phyloP scores from a whole-genome alignment of 2,113 vertebrate species.

The Chaetops frenatus region DNA sequence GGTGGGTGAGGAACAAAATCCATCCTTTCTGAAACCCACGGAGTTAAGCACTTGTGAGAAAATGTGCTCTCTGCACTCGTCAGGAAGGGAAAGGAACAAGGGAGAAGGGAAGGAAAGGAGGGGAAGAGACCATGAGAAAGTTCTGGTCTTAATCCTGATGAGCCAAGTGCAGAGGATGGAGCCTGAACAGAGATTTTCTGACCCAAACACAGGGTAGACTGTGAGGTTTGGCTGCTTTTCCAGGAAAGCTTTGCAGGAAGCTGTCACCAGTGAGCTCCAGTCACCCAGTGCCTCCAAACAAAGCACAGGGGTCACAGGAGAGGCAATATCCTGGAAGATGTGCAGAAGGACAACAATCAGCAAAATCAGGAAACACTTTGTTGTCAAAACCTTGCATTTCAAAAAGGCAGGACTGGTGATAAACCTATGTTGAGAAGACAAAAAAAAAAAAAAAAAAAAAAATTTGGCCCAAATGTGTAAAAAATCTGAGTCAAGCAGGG shows the following conservation, averaged over 20 bases:
- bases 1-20: not conserved
- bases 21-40: not conserved
- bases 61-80: not conserved
- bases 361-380: not conserved
- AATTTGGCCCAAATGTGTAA: not conserved
- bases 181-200: not conserved
- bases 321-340: not conserved
- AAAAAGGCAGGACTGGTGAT: not conserved
- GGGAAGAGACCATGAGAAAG: not conserved
- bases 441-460: not conserved
- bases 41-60: not conserved
- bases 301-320: not conserved
- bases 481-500: not conserved
- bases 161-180: not conserved
- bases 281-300: not conserved
- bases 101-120: not conserved
- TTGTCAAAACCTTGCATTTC: not conserved
- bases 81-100: fast-evolving
- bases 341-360: not conserved
- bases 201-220: not conserved
- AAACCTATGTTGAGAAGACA: not conserved
- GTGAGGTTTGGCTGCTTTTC: not conserved
- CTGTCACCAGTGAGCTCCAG: not conserved
- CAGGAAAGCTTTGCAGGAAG: not conserved
- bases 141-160: not conserved